These are phyloP conservation scores for Morpho helenor DNA, from an alignment of 2,888 invertebrate species.

Conservation along the genomic window DNA sequence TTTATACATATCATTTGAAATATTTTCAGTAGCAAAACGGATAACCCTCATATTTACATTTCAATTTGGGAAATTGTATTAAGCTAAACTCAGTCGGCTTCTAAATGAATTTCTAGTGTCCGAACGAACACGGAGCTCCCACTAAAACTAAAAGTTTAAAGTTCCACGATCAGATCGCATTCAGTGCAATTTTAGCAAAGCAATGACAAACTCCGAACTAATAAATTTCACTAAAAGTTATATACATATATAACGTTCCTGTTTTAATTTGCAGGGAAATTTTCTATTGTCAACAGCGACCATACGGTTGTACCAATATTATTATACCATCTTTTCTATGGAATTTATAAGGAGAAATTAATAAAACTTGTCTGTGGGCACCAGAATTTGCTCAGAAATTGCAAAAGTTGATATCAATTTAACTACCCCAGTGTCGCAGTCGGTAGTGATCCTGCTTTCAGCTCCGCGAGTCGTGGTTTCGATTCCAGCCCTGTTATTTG, in stretches of 20 bases:
- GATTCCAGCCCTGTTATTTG: no score
- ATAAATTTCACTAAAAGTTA: constrained; percentile 11
- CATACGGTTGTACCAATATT: background rate
- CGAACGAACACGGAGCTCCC: constrained; percentile 5
- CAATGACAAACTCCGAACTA: constrained; percentile 5
- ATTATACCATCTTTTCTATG: background rate
- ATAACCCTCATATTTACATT: background rate
- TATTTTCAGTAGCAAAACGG: background rate
- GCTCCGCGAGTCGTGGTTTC: no score
- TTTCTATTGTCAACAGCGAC: background rate
- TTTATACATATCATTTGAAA: no score
- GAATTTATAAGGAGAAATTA: no score
- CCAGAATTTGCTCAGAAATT: no score
- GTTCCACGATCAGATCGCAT: constrained; percentile 16
- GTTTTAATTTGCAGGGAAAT: constrained; percentile 7
- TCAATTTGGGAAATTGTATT: constrained; percentile 12
- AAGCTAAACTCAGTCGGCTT: constrained; percentile 6
- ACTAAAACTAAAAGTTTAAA: constrained; percentile 16
- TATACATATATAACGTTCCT: background rate
- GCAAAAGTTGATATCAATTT: no score
- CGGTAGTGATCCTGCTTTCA: no score
- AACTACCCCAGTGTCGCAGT: no score
- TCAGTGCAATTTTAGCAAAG: constrained; percentile 9
- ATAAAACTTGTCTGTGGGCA: no score
- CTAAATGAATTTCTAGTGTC: constrained; percentile 14